Percentiles rank a stretch among this genome's conserved stretches.
Evolutionary conservation across 2,888 invertebrate species (phyloP).

Genomic region (Archaeoteleia sp.): DNA sequence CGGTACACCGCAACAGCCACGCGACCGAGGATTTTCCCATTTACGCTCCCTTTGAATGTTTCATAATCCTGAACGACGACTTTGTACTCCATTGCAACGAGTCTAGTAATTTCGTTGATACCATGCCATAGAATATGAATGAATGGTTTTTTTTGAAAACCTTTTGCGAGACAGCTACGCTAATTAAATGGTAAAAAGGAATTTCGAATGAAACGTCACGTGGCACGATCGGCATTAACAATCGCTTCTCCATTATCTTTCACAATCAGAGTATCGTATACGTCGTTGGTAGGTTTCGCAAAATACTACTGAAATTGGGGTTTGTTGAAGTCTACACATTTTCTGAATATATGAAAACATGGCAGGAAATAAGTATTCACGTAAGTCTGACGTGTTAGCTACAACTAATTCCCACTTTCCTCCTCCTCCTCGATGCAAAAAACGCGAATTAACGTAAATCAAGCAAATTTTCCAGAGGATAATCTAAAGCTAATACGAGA

Average conservation of each 20-base stretch:
- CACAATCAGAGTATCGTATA: too few relatives aligned
- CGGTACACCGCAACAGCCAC: conserved; percentile 50
- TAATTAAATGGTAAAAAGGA: background rate
- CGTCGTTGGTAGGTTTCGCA: too few relatives aligned
- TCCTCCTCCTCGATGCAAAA: conserved; percentile 6
- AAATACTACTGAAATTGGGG: too few relatives aligned
- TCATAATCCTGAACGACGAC: conserved; percentile 47
- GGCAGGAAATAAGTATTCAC: too few relatives aligned
- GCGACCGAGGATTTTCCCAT: conserved; percentile 58
- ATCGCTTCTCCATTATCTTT: too few relatives aligned
- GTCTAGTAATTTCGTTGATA: conserved; percentile 22
- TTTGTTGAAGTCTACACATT: too few relatives aligned
- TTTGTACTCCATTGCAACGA: conserved; percentile 12
- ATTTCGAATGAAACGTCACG: background rate
- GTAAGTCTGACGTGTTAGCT: too few relatives aligned
- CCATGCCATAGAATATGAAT: conserved; percentile 8
- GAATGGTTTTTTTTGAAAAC: background rate
- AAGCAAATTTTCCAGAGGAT: conserved; percentile 33
- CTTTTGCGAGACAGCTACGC: background rate
- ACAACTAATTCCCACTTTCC: too few relatives aligned
- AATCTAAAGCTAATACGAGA: conserved; percentile 43
- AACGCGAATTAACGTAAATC: conserved; percentile 21
- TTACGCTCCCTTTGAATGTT: conserved; percentile 55
- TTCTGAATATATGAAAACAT: too few relatives aligned
- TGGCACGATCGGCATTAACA: background rate